Base-by-base conservation (phyloP, 2,113 vertebrate genomes). In the Perccottus glenii region DNA sequence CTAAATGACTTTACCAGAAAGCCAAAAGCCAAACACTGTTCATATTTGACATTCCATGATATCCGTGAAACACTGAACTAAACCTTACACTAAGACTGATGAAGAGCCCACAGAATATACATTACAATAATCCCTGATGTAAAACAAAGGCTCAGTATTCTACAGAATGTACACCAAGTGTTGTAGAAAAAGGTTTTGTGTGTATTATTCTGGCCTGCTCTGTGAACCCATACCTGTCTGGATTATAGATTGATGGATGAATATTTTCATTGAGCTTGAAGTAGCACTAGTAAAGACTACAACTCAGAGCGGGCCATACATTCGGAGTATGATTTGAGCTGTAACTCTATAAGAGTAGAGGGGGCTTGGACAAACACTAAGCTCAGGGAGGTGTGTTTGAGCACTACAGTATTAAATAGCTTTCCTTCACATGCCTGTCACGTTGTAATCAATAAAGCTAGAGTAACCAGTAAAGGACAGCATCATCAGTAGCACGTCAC, bases 271-370 rank as follows among this genome's bases (percentile, higher is more conserved):
- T 75, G 72, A 72, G 84, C 67, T 71, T 44, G 73, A 83, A 73
- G 63, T 68, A 72, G 55, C 76, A 75, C 57, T 64, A 75, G 56
- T 38, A 73, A 77, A 80, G 43, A 12, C 63, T 73, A 76, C 76
- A 87, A 86, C 80, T 78, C 56, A 79, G 80, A 77, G 81, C 67
- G 56, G 69, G 49, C 63, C 83, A 55, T 60, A 81, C 66, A 68
- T 70, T 60, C 70, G 42, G 69, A 53, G 70, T 75, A 72, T 67
- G 67, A 76, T 67, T 75, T 58, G 56, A 42, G 46, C 59, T 70
- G 87, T 89, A 91, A 91, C 57, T 77, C 81, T 81, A 89, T 85
- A 86, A 64, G 74, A 68, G 76, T 16, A 56, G 70, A 38, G 67
- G 68, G 81, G 84, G 61, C 45, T 83, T 78, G 78, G 77, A 81